Evolutionary conservation across 2,888 invertebrate genomes (phyloP).

Genomic region (Cinara cedri): DNA sequence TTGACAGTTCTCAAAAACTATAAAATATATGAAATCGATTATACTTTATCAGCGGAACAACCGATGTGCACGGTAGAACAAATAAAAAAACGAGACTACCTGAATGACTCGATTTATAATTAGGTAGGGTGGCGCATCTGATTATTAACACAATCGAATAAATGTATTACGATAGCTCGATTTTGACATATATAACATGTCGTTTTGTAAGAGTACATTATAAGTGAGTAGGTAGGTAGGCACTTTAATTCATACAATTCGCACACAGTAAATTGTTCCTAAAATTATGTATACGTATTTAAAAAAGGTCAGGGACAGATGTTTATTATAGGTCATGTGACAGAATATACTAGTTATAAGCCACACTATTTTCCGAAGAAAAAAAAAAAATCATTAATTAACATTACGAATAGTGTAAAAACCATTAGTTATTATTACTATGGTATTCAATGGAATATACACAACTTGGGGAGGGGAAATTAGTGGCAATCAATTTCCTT

Average conservation of each 20-base stretch:
- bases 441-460: no score
- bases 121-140: conserved; percentile 21
- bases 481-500: no score
- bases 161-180: conserved; percentile 16
- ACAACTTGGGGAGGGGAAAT: no score
- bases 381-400: not conserved
- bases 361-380: not conserved
- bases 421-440: no score
- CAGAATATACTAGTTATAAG: not conserved
- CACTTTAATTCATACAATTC: no score
- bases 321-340: conserved; percentile 3
- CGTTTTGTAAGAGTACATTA: no score
- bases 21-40: conserved; percentile 6
- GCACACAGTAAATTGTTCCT: not conserved
- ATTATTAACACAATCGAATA: conserved; percentile 44
- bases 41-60: conserved; percentile 26
- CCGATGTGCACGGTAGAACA: conserved; percentile 11
- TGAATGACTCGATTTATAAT: not conserved
- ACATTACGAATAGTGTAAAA: no score
- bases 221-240: no score
- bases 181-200: not conserved
- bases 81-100: conserved; percentile 13
- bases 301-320: conserved; percentile 50
- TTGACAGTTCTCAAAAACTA: not conserved
- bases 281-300: conserved; percentile 8